phyloP scores from a whole-genome alignment of 2,888 invertebrate species.

The Argyra leucocephala region DNA sequence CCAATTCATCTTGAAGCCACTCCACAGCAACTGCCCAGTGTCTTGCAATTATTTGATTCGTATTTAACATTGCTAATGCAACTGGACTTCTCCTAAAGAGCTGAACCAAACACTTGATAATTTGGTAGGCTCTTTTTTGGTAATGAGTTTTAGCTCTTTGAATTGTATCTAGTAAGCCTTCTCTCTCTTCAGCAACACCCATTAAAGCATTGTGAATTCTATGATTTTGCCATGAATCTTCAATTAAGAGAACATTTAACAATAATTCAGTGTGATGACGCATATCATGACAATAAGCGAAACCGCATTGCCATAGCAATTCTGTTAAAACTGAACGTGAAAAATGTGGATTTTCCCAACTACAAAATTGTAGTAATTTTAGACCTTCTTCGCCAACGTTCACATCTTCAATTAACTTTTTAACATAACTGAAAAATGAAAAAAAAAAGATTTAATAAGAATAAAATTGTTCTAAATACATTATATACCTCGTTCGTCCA shows the following conservation, averaged over 20 bases:
- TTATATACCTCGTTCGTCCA: slow-evolving; percentile 67
- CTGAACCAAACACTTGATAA: slow-evolving; percentile 88
- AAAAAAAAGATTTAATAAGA: not conserved
- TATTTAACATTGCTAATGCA: slow-evolving; percentile 69
- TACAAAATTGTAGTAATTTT: slow-evolving; percentile 81
- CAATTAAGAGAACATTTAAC: slow-evolving; percentile 74
- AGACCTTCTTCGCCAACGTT: slow-evolving; percentile 85
- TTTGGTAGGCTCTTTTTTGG: slow-evolving; percentile 93
- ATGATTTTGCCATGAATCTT: slow-evolving; percentile 94
- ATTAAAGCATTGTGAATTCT: slow-evolving; percentile 88
- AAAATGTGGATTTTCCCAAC: slow-evolving; percentile 94
- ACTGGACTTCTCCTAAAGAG: slow-evolving; percentile 77
- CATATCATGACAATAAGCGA: slow-evolving; percentile 87
- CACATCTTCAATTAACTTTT: slow-evolving; percentile 90
- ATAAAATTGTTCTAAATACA: not conserved
- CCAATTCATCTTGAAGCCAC: slow-evolving; percentile 92
- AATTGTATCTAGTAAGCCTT: slow-evolving; percentile 88
- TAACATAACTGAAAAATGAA: slow-evolving; percentile 60
- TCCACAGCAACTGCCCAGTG: slow-evolving; percentile 84
- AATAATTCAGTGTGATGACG: slow-evolving; percentile 85
- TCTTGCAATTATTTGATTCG: slow-evolving; percentile 66
- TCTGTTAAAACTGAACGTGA: slow-evolving; percentile 82
- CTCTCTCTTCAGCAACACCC: slow-evolving; percentile 74
- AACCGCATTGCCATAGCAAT: slow-evolving; percentile 78
- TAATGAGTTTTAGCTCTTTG: slow-evolving; percentile 86